Conservation (phyloP, 2,113 vertebrate genomes). For the Tor tambroides region DNA sequence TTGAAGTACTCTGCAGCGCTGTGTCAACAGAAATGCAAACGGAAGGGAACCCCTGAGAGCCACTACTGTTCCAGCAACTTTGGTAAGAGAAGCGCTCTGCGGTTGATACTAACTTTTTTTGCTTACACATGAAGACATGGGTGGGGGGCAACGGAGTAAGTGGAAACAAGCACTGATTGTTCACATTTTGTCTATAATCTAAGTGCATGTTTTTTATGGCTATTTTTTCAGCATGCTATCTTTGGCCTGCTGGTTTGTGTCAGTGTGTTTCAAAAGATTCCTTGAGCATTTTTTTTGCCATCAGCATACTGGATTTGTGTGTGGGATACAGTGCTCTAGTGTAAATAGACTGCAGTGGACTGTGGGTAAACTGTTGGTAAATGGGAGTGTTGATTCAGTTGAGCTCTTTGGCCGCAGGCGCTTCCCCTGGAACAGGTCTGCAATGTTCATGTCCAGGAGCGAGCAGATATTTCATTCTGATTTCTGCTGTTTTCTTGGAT, state of each 20-base stretch:
- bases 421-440: constrained; percentile 60
- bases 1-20: constrained; percentile 88
- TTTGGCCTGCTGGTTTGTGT: constrained; percentile 59
- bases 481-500: constrained; percentile 60
- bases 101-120: not conserved
- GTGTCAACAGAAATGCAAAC: constrained; percentile 93
- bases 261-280: constrained; percentile 68
- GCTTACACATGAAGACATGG: not conserved
- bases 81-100: constrained; percentile 78
- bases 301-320: constrained; percentile 61
- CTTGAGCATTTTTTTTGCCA: constrained; percentile 65
- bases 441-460: constrained; percentile 59
- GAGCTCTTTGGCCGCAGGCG: constrained; percentile 48
- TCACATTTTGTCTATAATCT: constrained; percentile 10
- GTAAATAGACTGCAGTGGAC: constrained; percentile 67
- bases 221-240: constrained; percentile 53
- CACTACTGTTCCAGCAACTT: constrained; percentile 97
- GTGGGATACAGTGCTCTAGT: constrained; percentile 65
- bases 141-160: not conserved
- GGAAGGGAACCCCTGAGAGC: constrained; percentile 85
- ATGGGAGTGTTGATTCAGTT: constrained; percentile 71
- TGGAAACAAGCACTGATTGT: not conserved
- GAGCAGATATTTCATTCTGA: constrained; percentile 56
- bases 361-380: constrained; percentile 64
- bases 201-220: constrained; percentile 59